Evolutionary conservation across 1,140 invertebrate species (phyloP).

Genomic region (Temnothorax longispinosus): DNA sequence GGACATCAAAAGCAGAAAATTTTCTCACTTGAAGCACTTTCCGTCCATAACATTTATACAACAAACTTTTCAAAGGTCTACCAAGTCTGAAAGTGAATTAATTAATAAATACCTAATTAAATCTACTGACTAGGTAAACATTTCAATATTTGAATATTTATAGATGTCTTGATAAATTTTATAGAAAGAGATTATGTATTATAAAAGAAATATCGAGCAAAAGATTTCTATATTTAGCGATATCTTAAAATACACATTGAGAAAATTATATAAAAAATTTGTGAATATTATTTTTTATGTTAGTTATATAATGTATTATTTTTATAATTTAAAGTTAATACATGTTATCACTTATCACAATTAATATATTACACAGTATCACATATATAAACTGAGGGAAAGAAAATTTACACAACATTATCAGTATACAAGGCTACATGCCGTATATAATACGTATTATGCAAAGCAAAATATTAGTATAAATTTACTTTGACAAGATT

Average conservation of each 20-base stretch:
- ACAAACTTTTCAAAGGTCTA: not conserved
- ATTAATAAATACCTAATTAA: constrained; percentile 36
- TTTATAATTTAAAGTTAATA: no score
- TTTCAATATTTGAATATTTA: constrained; percentile 34
- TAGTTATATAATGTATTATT: not conserved
- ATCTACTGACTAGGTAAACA: not conserved
- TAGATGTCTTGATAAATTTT: not conserved
- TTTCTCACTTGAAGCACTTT: not conserved
- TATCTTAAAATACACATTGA: not conserved
- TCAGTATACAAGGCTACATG: not conserved
- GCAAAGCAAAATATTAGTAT: not conserved
- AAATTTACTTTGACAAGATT: constrained; percentile 58
- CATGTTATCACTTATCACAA: no score
- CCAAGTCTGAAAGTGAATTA: not conserved
- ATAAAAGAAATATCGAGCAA: not conserved
- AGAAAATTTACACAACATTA: constrained; percentile 22
- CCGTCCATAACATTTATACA: constrained; percentile 13
- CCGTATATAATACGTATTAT: not conserved
- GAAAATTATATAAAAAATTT: not conserved
- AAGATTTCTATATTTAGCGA: not conserved
- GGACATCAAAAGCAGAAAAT: not conserved
- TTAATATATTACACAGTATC: no score
- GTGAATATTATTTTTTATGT: not conserved
- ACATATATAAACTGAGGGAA: not conserved
- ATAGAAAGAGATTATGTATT: not conserved